These are phyloP conservation scores for Nothoprocta perdicaria DNA, from an alignment of 2,113 vertebrate species.

Conservation along the genomic window DNA sequence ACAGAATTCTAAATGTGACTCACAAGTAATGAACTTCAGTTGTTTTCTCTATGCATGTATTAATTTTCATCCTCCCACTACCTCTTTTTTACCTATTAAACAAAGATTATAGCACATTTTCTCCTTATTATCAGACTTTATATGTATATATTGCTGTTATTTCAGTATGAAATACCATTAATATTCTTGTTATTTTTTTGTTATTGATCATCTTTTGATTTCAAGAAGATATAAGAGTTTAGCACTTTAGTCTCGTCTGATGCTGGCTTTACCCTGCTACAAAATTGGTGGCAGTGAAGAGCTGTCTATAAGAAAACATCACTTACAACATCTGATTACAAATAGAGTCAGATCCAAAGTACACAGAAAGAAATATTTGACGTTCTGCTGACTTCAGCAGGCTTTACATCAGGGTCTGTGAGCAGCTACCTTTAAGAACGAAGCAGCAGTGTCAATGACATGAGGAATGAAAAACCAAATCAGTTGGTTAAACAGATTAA, in stretches of 20 bases:
- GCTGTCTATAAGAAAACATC: background rate
- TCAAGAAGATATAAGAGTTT: background rate
- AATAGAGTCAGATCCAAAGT: background rate
- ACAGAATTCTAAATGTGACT: background rate
- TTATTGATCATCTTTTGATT: background rate
- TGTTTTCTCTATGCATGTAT: background rate
- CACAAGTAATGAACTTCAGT: background rate
- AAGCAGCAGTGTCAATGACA: background rate
- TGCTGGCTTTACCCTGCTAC: background rate
- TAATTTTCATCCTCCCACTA: background rate
- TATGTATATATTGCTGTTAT: background rate
- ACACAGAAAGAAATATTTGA: background rate
- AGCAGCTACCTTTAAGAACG: background rate
- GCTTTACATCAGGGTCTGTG: background rate
- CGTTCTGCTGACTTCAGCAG: background rate
- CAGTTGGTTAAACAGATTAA: background rate
- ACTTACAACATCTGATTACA: background rate
- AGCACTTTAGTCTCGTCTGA: background rate
- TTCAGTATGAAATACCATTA: background rate
- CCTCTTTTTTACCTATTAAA: background rate
- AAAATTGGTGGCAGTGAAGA: background rate
- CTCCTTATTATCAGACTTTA: background rate
- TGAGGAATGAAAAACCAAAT: background rate
- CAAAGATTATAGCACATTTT: background rate
- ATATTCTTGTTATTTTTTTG: background rate